Percentiles rank a stretch among this genome's conserved stretches.
Evolutionary conservation across 2,797 vertebrate genomes (phyloP).

Genomic region (Sternarchorhynchus goeldii): DNA sequence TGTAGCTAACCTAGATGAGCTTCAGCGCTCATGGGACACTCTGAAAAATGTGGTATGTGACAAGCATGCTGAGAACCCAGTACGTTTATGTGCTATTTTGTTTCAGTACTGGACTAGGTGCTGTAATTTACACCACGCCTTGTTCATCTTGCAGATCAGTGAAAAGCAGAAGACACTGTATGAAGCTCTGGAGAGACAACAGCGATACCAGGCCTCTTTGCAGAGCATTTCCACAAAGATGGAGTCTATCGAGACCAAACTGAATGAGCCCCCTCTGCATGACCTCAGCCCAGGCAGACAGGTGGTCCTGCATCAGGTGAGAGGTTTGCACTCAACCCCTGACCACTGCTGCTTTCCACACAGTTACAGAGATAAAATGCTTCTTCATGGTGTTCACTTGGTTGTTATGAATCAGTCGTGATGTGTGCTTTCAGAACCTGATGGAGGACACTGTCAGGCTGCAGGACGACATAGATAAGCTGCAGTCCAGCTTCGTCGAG

Average conservation of each 20-base stretch:
- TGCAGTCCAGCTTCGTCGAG: constrained; percentile 86
- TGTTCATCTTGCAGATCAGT: constrained; percentile 80
- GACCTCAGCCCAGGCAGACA: constrained; percentile 90
- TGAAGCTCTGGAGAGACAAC: constrained; percentile 92
- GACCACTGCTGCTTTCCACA: background rate
- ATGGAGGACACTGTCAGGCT: constrained; percentile 95
- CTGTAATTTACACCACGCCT: background rate
- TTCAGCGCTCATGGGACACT: constrained; percentile 98
- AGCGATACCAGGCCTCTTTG: constrained; percentile 92
- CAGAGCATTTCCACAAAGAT: constrained; percentile 98
- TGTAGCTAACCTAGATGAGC: constrained; percentile 87
- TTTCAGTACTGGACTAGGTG: background rate
- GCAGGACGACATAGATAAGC: constrained; percentile 90
- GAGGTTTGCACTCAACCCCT: background rate
- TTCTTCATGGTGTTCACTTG: background rate
- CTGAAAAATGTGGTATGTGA: constrained; percentile 91
- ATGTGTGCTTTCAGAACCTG: constrained; percentile 77
- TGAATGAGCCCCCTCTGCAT: constrained; percentile 83
- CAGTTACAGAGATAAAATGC: background rate
- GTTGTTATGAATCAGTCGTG: background rate
- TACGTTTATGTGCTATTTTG: background rate
- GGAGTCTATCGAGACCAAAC: constrained; percentile 85
- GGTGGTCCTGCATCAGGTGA: constrained; percentile 95
- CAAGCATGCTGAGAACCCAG: background rate
- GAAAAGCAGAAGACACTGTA: constrained; percentile 97